Evolutionary conservation across 2,888 invertebrate genomes (phyloP).

Genomic region (Tipula vernalis): DNA sequence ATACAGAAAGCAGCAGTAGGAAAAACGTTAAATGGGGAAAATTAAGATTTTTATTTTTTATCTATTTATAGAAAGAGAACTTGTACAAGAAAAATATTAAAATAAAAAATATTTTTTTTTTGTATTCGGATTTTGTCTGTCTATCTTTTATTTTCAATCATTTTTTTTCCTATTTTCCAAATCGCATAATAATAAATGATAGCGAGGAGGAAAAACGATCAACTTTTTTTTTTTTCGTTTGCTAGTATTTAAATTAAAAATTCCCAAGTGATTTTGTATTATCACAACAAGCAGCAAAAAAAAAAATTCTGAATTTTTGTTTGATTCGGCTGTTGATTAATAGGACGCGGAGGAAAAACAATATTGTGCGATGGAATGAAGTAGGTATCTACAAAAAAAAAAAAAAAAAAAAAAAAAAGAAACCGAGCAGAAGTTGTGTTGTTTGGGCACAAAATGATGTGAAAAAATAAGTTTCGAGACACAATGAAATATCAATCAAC

Average conservation of each 20-base stretch:
- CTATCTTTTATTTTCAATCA: not conserved
- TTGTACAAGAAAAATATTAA: not conserved
- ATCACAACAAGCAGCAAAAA: not conserved
- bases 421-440: not conserved
- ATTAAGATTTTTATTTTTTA: not conserved
- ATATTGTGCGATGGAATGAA: not conserved
- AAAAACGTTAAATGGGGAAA: not conserved
- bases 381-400: not conserved
- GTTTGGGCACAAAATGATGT: not conserved
- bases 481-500: not conserved
- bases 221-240: not conserved
- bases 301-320: not conserved
- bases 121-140: not conserved
- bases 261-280: not conserved
- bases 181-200: not conserved
- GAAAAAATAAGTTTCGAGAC: not conserved
- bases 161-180: not conserved
- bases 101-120: not conserved
- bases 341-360: not conserved
- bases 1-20: no score
- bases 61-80: not conserved
- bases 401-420: no score
- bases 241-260: not conserved
- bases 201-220: not conserved
- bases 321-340: not conserved